These are phyloP conservation scores for Channallabes apus DNA, from an alignment of 2,797 vertebrate genomes.

Conservation along the genomic window DNA sequence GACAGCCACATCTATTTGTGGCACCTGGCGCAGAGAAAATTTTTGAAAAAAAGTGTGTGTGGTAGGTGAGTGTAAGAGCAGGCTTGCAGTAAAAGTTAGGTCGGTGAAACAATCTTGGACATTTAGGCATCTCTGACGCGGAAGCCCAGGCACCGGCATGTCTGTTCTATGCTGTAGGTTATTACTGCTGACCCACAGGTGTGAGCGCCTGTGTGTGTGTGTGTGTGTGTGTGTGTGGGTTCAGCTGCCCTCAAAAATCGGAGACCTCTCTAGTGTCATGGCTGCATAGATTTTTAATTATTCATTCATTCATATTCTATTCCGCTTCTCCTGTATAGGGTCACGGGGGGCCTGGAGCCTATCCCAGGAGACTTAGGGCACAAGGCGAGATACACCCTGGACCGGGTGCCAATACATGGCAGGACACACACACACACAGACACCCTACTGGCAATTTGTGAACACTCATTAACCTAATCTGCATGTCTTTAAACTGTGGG, in stretches of 20 bases:
- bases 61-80: conserved; percentile 6
- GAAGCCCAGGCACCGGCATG: conserved; percentile 45
- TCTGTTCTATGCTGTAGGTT: conserved; percentile 39
- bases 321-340: too few relatives aligned
- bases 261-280: conserved; percentile 14
- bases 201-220: conserved; percentile 37
- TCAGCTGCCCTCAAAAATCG: conserved; percentile 31
- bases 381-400: too few relatives aligned
- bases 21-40: conserved; percentile 33
- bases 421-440: too few relatives aligned
- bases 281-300: conserved; percentile 5
- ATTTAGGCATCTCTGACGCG: conserved; percentile 32
- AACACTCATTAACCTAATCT: too few relatives aligned
- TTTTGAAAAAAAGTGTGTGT: background rate
- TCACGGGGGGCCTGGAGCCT: too few relatives aligned
- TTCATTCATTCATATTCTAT: too few relatives aligned
- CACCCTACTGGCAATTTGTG: too few relatives aligned
- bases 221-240: conserved; percentile 28
- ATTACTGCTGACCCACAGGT: conserved; percentile 55
- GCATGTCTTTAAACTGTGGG: too few relatives aligned
- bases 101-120: conserved; percentile 44
- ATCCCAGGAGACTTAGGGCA: too few relatives aligned
- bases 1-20: conserved; percentile 30
- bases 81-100: conserved; percentile 35
- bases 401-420: too few relatives aligned